Percentiles rank a stretch among this genome's conserved stretches.
These are phyloP conservation scores for Prionailurus bengalensis DNA, from an alignment of 2,113 vertebrate genomes.

Conservation along the genomic window DNA sequence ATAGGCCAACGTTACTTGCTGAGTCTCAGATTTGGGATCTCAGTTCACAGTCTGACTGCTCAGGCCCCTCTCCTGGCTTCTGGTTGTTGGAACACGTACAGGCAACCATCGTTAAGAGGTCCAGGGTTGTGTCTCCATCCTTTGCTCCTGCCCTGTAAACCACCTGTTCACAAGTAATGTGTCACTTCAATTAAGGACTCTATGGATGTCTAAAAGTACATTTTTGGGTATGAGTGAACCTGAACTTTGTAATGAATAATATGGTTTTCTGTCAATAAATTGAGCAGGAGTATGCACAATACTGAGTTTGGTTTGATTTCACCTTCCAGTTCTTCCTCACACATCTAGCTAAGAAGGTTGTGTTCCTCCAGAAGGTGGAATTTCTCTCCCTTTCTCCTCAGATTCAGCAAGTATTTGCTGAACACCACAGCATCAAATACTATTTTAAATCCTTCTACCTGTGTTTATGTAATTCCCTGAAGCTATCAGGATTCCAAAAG, in stretches of 20 bases:
- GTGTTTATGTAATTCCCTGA: not conserved
- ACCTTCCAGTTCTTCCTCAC: not conserved
- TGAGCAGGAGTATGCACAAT: not conserved
- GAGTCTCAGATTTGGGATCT: not conserved
- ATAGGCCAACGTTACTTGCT: not conserved
- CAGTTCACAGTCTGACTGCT: not conserved
- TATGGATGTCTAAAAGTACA: slow-evolving; percentile 8
- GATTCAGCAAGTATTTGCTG: not conserved
- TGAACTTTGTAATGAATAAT: not conserved
- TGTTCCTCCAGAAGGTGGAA: not conserved
- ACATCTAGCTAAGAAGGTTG: not conserved
- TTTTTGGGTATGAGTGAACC: not conserved
- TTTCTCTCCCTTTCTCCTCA: not conserved
- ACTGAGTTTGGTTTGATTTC: not conserved
- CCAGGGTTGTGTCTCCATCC: not conserved
- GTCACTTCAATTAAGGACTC: not conserved
- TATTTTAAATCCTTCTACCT: not conserved
- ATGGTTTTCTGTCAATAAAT: not conserved
- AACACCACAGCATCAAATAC: not conserved
- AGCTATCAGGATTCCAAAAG: not conserved
- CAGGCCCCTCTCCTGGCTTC: not conserved
- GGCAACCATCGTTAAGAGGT: not conserved
- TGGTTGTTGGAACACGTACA: not conserved
- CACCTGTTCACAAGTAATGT: not conserved
- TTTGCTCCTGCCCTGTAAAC: not conserved